These are phyloP conservation scores for Ditula angustiorana DNA, from an alignment of 2,888 invertebrate genomes.

Conservation along the genomic window DNA sequence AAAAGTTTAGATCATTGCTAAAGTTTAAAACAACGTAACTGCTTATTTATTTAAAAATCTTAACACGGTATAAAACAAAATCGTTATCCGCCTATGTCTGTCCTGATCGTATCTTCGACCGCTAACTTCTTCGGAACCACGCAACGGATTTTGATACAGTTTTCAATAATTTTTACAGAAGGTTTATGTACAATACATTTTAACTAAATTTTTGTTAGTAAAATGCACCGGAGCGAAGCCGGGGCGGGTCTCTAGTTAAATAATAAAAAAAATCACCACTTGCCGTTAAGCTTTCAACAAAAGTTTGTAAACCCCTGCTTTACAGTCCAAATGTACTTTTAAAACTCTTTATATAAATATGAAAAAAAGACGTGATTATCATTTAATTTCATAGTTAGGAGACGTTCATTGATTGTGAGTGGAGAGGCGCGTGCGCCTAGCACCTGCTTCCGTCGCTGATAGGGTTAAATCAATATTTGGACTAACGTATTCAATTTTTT, in stretches of 20 bases:
- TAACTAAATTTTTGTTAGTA: too few species aligned
- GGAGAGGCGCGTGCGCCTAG: conserved; percentile 70
- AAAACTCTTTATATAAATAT: conserved; percentile 78
- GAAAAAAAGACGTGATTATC: conserved; percentile 82
- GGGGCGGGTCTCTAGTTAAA: neutral
- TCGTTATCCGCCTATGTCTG: too few species aligned
- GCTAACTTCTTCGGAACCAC: too few species aligned
- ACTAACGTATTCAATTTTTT: conserved; percentile 76
- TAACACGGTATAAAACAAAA: too few species aligned
- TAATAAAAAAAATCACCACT: neutral
- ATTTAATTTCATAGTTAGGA: conserved; percentile 84
- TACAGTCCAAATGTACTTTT: conserved; percentile 72
- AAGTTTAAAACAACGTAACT: too few species aligned
- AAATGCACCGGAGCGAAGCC: too few species aligned
- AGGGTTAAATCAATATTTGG: conserved; percentile 85
- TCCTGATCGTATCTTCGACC: too few species aligned
- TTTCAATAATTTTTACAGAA: too few species aligned
- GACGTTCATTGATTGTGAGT: conserved; percentile 77
- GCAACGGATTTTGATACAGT: too few species aligned
- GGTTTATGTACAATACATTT: too few species aligned
- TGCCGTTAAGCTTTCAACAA: neutral
- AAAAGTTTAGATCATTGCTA: too few species aligned
- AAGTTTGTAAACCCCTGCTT: conserved; percentile 58
- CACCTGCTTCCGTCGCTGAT: conserved; percentile 83
- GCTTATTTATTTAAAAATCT: too few species aligned